A percentile compares a stretch with the other conserved stretches of the same genome.
These are phyloP conservation scores for Drosophila busckii DNA, from an alignment of 1,140 invertebrate genomes.

Conservation along the genomic window DNA sequence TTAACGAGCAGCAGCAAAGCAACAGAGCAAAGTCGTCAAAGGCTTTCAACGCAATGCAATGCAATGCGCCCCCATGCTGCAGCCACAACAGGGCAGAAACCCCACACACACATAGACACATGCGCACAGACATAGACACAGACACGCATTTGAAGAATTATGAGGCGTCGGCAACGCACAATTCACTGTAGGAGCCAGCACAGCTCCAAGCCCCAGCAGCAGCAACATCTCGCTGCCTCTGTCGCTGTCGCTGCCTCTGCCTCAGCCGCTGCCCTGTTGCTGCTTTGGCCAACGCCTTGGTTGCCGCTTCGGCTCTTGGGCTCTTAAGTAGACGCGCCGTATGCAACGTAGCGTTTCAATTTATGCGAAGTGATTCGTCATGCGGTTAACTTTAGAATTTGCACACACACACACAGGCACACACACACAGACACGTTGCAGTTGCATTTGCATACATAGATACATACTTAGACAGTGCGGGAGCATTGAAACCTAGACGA, in stretches of 20 bases:
- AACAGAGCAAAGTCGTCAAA: slow-evolving; percentile 26
- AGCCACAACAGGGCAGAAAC: not conserved
- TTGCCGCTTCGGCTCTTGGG: slow-evolving; percentile 14
- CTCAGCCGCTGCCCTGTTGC: not conserved
- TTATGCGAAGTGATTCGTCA: slow-evolving; percentile 76
- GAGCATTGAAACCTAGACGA: slow-evolving; percentile 64
- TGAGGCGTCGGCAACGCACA: slow-evolving; percentile 67
- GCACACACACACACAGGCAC: slow-evolving; percentile 41
- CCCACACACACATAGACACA: slow-evolving; percentile 1
- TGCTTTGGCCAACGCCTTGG: not conserved
- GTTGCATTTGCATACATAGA: slow-evolving; percentile 59
- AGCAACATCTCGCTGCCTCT: not conserved
- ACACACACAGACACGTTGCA: slow-evolving; percentile 17
- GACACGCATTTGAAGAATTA: slow-evolving; percentile 69
- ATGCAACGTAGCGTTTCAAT: slow-evolving; percentile 75
- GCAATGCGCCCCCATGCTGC: slow-evolving; percentile 26
- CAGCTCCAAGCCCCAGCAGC: slow-evolving; percentile 38
- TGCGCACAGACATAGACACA: slow-evolving; percentile 38
- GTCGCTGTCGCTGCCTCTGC: not conserved
- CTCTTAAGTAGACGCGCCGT: slow-evolving; percentile 51
- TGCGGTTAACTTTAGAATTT: slow-evolving; percentile 75
- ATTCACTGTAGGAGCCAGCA: slow-evolving; percentile 54
- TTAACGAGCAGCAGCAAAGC: slow-evolving; percentile 64
- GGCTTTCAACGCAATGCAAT: slow-evolving; percentile 46
- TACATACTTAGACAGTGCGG: slow-evolving; percentile 21